phyloP scores from a whole-genome alignment of 2,113 vertebrate species.

The Taxidea taxus region DNA sequence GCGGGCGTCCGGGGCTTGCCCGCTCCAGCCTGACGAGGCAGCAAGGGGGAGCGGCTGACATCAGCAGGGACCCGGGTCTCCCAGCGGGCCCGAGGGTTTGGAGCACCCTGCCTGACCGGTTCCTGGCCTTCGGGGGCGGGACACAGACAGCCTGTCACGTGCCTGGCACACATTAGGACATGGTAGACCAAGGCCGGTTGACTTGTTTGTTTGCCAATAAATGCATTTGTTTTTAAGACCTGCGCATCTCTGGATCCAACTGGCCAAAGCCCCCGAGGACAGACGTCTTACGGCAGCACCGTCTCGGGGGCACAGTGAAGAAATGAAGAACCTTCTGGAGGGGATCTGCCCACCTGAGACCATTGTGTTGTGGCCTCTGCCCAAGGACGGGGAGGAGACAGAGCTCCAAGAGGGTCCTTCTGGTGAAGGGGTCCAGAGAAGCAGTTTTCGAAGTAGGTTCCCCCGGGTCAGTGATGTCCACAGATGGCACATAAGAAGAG shows the following conservation, averaged over 20 bases:
- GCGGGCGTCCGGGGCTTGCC: fast-evolving
- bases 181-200: not conserved
- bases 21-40: not conserved
- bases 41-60: not conserved
- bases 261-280: not conserved
- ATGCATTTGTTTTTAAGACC: not conserved
- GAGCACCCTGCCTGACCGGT: not conserved
- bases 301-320: not conserved
- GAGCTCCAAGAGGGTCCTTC: not conserved
- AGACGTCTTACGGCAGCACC: not conserved
- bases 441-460: not conserved
- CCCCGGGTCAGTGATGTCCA: not conserved
- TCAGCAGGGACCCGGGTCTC: not conserved
- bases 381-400: not conserved
- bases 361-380: not conserved
- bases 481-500: not conserved
- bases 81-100: fast-evolving
- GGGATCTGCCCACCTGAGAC: no score
- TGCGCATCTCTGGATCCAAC: not conserved
- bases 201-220: not conserved
- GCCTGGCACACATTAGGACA: not conserved
- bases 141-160: fast-evolving
- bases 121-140: not conserved
- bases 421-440: not conserved
- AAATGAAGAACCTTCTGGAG: not conserved